Percentiles rank a stretch among this genome's conserved stretches.
Conservation (phyloP, 2,888 invertebrate species). For the Neria commutata region DNA sequence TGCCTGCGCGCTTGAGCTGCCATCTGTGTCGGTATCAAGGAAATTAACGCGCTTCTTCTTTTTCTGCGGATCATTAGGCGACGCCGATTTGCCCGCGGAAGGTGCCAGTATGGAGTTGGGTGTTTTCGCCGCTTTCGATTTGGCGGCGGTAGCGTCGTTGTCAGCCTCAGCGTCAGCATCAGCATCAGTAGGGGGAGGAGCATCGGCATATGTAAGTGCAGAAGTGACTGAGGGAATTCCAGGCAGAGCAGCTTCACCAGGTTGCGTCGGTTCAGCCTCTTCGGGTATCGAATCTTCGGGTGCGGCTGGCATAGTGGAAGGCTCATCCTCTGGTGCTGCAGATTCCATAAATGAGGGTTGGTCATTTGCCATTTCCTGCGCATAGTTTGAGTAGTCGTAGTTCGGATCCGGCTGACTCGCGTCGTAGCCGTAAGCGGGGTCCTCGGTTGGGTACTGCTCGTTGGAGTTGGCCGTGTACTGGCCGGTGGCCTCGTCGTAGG, state of each 20-base stretch:
- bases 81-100: conserved; percentile 45
- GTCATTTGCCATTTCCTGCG: too few relatives aligned
- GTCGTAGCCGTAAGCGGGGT: conserved; percentile 15
- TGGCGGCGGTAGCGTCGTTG: conserved; percentile 13
- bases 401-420: conserved; percentile 24
- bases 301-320: not conserved
- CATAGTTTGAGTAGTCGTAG: not conserved
- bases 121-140: conserved; percentile 33
- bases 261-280: conserved; percentile 10
- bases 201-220: conserved; percentile 13
- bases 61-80: conserved; percentile 55
- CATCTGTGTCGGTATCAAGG: conserved; percentile 60
- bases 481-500: conserved; percentile 55
- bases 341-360: too few relatives aligned
- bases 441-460: conserved; percentile 19
- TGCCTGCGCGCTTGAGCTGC: conserved; percentile 52
- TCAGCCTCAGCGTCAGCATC: not conserved
- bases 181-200: conserved; percentile 7
- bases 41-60: conserved; percentile 62
- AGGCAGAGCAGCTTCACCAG: not conserved
- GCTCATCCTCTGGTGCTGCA: not conserved
- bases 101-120: conserved; percentile 53
- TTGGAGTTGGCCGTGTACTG: conserved; percentile 45
- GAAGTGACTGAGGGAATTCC: not conserved
- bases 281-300: too few relatives aligned